Conservation (phyloP, 2,113 vertebrate species). For the Strix aluco region DNA sequence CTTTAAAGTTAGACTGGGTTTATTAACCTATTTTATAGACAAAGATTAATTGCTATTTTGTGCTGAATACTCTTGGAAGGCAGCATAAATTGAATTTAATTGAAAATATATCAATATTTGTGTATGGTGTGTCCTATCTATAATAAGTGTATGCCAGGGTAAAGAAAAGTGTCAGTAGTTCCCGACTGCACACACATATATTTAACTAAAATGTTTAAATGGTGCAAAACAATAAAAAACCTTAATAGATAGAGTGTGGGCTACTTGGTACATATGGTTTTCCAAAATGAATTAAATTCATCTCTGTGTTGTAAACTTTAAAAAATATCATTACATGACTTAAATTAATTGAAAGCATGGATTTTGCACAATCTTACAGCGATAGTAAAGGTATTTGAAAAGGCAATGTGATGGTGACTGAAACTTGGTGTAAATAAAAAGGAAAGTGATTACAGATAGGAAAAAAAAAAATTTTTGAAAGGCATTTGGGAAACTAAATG, state of each 20-base stretch:
- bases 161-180: background rate
- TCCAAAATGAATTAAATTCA: background rate
- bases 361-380: background rate
- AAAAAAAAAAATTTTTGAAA: background rate
- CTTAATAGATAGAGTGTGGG: background rate
- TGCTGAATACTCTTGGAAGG: background rate
- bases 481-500: background rate
- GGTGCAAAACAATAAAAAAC: background rate
- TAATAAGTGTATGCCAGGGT: background rate
- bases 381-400: background rate
- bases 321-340: background rate
- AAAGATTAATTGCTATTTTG: background rate
- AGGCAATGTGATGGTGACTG: background rate
- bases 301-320: background rate
- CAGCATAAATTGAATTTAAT: conserved; percentile 1
- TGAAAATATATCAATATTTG: background rate
- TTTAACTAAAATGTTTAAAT: background rate
- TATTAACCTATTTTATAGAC: conserved; percentile 12
- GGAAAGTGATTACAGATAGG: background rate
- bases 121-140: background rate
- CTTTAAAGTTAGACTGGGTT: background rate
- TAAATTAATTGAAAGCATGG: background rate
- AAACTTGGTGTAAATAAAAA: background rate
- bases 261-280: background rate
- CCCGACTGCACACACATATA: background rate